phyloP scores from a whole-genome alignment of 2,888 invertebrate species.

The Halictus ligatus region DNA sequence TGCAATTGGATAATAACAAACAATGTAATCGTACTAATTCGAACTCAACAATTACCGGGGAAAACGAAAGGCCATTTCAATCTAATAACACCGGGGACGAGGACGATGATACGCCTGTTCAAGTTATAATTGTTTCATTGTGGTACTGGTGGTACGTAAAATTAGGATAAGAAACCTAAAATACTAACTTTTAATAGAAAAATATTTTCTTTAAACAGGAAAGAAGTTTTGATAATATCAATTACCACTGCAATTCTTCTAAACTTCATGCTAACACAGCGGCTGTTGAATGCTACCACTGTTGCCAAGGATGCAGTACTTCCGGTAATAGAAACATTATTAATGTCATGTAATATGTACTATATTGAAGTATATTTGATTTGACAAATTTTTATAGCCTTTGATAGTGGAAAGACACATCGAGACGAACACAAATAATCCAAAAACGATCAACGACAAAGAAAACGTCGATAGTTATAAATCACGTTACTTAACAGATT shows the following conservation, averaged over 20 bases:
- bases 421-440: constrained; percentile 78
- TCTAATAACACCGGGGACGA: constrained; percentile 47
- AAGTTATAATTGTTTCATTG: constrained; percentile 90
- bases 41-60: constrained; percentile 27
- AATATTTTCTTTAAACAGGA: constrained; percentile 84
- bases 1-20: constrained; percentile 85
- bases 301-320: constrained; percentile 75
- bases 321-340: constrained; percentile 69
- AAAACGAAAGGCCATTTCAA: neutral
- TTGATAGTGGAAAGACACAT: constrained; percentile 78
- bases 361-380: neutral
- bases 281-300: constrained; percentile 74
- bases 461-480: constrained; percentile 76
- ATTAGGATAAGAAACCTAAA: neutral
- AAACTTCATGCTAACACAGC: constrained; percentile 88
- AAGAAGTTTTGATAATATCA: constrained; percentile 91
- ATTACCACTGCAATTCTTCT: constrained; percentile 90
- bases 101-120: constrained; percentile 86
- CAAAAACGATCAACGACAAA: constrained; percentile 74
- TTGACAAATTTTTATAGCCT: constrained; percentile 70
- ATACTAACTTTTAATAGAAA: constrained; percentile 73
- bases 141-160: constrained; percentile 91
- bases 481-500: constrained; percentile 92
- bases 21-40: constrained; percentile 78
- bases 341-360: neutral